Evolutionary conservation across 2,888 invertebrate species (phyloP).

Genomic region (Sinhomidia bicolor): DNA sequence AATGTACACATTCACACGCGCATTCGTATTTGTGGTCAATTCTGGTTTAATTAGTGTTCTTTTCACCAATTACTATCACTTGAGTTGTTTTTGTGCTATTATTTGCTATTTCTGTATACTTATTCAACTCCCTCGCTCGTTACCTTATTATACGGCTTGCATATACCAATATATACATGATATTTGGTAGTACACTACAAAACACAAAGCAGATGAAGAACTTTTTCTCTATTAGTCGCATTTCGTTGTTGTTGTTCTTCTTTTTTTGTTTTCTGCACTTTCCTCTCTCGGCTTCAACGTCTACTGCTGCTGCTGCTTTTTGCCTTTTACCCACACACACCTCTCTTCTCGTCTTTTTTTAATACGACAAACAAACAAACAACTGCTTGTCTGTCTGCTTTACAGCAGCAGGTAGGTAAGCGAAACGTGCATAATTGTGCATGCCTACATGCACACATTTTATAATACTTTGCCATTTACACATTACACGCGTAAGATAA

Average conservation of each 20-base stretch:
- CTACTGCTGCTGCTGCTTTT: too few relatives aligned
- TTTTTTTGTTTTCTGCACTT: background rate
- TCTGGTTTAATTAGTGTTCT: slow-evolving; percentile 68
- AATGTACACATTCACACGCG: background rate
- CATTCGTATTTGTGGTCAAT: slow-evolving; percentile 63
- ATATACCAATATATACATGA: too few relatives aligned
- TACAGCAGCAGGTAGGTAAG: background rate
- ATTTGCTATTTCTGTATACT: slow-evolving; percentile 15
- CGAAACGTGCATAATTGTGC: background rate
- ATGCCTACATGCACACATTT: background rate
- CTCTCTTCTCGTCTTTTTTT: too few relatives aligned
- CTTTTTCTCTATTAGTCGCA: slow-evolving; percentile 46
- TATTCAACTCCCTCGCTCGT: slow-evolving; percentile 2
- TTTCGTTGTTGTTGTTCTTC: too few relatives aligned
- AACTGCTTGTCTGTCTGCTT: too few relatives aligned
- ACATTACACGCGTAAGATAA: background rate
- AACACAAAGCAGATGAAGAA: background rate
- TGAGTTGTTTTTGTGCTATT: slow-evolving; percentile 26
- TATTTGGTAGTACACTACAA: too few relatives aligned
- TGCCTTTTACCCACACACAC: too few relatives aligned
- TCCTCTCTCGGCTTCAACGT: background rate
- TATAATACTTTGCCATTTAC: background rate
- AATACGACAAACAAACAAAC: too few relatives aligned
- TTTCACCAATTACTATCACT: slow-evolving; percentile 64
- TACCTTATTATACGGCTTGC: background rate